phyloP scores from a whole-genome alignment of 2,113 vertebrate genomes.

The Callaeas wilsoni region DNA sequence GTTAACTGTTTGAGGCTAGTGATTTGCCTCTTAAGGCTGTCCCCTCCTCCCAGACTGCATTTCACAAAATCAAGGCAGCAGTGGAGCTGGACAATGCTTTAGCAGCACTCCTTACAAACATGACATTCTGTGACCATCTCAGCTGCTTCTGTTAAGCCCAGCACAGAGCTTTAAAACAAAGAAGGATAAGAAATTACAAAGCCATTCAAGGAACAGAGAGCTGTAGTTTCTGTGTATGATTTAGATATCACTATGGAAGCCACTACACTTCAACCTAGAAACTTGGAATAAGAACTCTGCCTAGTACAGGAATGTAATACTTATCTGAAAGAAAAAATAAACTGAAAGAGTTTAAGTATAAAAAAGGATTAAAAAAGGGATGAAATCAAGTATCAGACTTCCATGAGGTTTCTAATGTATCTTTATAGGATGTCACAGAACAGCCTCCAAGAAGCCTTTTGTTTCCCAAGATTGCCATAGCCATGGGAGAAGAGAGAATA shows the following conservation, averaged over 20 bases:
- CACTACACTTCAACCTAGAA: not conserved
- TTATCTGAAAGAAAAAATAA: not conserved
- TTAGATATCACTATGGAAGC: not conserved
- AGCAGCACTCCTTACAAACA: not conserved
- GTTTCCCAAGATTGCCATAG: not conserved
- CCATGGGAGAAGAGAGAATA: not conserved
- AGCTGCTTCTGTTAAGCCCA: not conserved
- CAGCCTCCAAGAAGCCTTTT: not conserved
- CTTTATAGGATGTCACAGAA: not conserved
- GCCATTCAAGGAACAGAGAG: not conserved
- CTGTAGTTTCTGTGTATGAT: not conserved
- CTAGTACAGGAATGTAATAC: not conserved
- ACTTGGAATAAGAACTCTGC: not conserved
- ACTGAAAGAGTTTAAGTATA: not conserved
- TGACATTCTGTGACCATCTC: not conserved
- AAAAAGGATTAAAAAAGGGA: not conserved
- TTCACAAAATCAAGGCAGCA: not conserved
- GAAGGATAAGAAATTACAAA: not conserved
- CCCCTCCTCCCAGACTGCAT: not conserved
- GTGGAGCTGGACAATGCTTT: not conserved
- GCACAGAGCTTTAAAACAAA: not conserved
- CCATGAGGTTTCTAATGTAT: not conserved
- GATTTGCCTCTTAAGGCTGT: not conserved
- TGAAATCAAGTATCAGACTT: not conserved
- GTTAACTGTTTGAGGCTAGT: not conserved